phyloP scores from a whole-genome alignment of 2,888 invertebrate species.

The Brenthis hecate region DNA sequence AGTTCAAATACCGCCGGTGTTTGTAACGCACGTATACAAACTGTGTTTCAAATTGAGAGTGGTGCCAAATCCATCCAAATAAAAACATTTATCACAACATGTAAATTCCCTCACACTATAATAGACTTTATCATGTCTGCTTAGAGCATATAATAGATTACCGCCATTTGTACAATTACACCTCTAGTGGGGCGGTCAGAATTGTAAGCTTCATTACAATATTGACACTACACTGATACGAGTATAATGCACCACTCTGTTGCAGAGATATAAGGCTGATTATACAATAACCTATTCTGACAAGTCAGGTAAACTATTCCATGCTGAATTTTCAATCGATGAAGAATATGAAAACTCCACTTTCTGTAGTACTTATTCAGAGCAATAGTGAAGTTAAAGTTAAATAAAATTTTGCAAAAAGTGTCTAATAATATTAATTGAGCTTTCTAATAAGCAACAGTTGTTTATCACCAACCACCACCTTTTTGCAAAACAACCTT shows the following conservation, averaged over 20 bases:
- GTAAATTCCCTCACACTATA: slow-evolving; percentile 21
- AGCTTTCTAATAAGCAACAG: no score
- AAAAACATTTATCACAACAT: slow-evolving; percentile 34
- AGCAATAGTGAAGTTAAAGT: no score
- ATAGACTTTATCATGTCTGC: slow-evolving; percentile 27
- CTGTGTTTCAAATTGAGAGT: slow-evolving; percentile 40
- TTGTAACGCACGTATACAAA: slow-evolving; percentile 31
- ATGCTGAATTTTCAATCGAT: slow-evolving; percentile 23
- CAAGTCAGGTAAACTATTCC: slow-evolving; percentile 17
- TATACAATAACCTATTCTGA: slow-evolving; percentile 5
- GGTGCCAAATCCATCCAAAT: slow-evolving; percentile 42
- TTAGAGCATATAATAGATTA: slow-evolving; percentile 22
- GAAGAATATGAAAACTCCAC: slow-evolving; percentile 9
- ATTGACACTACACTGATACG: slow-evolving; percentile 38
- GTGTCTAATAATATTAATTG: no score
- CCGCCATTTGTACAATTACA: background rate
- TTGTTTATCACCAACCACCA: no score
- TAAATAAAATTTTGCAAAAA: no score
- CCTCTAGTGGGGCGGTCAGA: slow-evolving; percentile 23
- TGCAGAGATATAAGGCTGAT: slow-evolving; percentile 29
- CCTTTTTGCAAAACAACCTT: no score
- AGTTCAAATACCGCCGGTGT: slow-evolving; percentile 28
- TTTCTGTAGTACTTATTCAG: background rate
- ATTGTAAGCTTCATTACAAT: slow-evolving; percentile 37
- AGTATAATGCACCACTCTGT: slow-evolving; percentile 27